Conservation (phyloP, 2,113 vertebrate species). For the Dendrocopos noguchii region DNA sequence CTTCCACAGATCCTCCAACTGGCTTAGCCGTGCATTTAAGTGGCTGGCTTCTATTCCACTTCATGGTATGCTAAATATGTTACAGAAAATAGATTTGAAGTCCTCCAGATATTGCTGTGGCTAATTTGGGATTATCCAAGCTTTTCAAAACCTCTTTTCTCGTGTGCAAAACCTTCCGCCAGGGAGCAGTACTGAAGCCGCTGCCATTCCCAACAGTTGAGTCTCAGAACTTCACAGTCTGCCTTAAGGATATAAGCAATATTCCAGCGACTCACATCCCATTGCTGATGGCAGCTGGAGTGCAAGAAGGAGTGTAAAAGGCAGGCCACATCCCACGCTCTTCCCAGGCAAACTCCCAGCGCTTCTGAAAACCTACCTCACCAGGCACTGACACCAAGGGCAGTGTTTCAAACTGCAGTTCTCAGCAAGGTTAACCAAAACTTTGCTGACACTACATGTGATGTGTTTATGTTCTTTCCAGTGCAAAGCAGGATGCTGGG, state of each 20-base stretch:
- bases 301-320: neutral
- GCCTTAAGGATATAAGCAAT: neutral
- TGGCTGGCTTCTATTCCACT: neutral
- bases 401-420: neutral
- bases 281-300: neutral
- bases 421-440: neutral
- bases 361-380: neutral
- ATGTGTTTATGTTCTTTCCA: neutral
- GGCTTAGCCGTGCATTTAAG: neutral
- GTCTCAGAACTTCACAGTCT: neutral
- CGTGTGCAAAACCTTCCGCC: neutral
- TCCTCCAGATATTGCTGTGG: neutral
- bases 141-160: neutral
- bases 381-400: neutral
- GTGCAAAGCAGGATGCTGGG: neutral
- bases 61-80: neutral
- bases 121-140: neutral
- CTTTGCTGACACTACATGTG: neutral
- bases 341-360: neutral
- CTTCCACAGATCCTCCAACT: neutral
- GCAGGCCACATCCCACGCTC: neutral
- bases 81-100: neutral
- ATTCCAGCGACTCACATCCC: accelerated
- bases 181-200: neutral
- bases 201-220: neutral